Evolutionary conservation across 2,888 invertebrate species (phyloP).

Genomic region (Ichneumoninae sp.): DNA sequence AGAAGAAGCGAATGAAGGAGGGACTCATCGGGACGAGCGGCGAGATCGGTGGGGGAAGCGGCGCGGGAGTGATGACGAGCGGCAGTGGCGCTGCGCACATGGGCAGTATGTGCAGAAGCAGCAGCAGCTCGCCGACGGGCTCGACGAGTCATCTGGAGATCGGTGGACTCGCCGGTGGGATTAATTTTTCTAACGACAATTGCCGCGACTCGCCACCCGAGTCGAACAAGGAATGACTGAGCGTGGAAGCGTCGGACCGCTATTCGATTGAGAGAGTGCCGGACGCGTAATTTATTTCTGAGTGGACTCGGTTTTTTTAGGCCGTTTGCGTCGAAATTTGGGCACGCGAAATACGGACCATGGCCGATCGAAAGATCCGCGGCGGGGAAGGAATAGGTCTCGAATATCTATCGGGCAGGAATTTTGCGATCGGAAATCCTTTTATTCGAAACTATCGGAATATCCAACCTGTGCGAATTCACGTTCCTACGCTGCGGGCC

Average conservation of each 20-base stretch:
- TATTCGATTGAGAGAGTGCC: conserved; percentile 22
- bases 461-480: background rate
- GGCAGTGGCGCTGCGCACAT: conserved; percentile 78
- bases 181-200: conserved; percentile 88
- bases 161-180: conserved; percentile 72
- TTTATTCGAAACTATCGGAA: background rate
- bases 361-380: background rate
- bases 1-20: conserved; percentile 98
- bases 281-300: background rate
- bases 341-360: background rate
- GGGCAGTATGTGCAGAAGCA: conserved; percentile 76
- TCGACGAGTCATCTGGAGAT: conserved; percentile 78
- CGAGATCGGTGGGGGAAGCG: conserved; percentile 80
- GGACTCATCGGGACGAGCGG: conserved; percentile 89
- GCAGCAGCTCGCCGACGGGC: conserved; percentile 82
- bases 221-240: conserved; percentile 79
- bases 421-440: background rate
- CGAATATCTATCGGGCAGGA: conserved; percentile 1
- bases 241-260: conserved; percentile 12
- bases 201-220: conserved; percentile 88
- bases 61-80: conserved; percentile 68
- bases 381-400: background rate
- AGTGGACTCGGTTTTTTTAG: background rate
- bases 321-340: background rate
- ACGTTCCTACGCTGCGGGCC: conserved; percentile 58